phyloP scores from a whole-genome alignment of 1,140 invertebrate species.

The Spodoptera litura region DNA sequence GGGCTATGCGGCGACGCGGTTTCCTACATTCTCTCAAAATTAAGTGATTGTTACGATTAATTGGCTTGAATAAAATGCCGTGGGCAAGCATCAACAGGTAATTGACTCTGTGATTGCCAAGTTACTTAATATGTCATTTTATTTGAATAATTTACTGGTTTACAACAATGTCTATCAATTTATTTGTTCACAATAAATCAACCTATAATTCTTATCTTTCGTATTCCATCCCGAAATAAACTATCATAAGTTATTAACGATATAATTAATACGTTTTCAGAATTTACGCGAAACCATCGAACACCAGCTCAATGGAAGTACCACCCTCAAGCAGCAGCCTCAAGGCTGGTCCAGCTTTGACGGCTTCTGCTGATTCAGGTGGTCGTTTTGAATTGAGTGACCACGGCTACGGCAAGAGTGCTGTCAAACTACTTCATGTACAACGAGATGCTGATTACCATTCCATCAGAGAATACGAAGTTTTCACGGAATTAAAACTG shows the following conservation, averaged over 20 bases:
- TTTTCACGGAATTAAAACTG: constrained; percentile 90
- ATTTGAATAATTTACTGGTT: constrained; percentile 4
- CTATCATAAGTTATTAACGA: background rate
- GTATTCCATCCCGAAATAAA: constrained; percentile 21
- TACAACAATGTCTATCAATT: background rate
- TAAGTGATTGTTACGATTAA: constrained; percentile 67
- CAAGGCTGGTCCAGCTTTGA: constrained; percentile 58
- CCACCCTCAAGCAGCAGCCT: constrained; percentile 28
- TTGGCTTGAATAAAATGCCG: constrained; percentile 70
- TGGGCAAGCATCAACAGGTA: constrained; percentile 84
- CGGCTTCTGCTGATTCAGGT: constrained; percentile 74
- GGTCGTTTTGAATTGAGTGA: constrained; percentile 88
- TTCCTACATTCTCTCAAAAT: constrained; percentile 82
- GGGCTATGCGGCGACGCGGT: constrained; percentile 71
- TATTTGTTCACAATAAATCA: constrained; percentile 30
- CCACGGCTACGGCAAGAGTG: constrained; percentile 91
- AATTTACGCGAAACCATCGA: constrained; percentile 82
- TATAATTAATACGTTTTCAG: constrained; percentile 58
- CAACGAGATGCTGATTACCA: constrained; percentile 88
- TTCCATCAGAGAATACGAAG: constrained; percentile 90
- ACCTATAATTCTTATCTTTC: constrained; percentile 17
- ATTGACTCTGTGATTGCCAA: constrained; percentile 31
- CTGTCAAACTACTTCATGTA: constrained; percentile 90
- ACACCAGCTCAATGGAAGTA: constrained; percentile 69
- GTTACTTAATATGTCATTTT: constrained; percentile 17